phyloP scores from a whole-genome alignment of 2,113 vertebrate species.

The Sylvilagus bachmani region DNA sequence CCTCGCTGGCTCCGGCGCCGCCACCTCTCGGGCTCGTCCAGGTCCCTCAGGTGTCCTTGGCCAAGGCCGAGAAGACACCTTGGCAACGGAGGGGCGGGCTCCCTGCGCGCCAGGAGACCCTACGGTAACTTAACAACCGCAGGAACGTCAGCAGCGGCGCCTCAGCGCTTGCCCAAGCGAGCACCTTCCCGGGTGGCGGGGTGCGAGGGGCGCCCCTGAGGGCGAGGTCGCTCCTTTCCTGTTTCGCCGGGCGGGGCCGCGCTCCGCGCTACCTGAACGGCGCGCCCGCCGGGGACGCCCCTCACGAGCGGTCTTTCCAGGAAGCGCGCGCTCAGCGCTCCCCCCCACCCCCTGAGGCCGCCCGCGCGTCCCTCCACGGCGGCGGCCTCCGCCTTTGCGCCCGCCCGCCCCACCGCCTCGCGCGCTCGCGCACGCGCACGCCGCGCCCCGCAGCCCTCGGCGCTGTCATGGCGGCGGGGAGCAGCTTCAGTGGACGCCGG shows the following conservation, averaged over 20 bases:
- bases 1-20: not conserved
- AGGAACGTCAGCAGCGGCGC: not conserved
- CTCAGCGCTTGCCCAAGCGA: not conserved
- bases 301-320: fast-evolving
- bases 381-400: slow-evolving; percentile 23
- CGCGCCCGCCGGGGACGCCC: not conserved
- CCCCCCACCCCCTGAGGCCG: no score
- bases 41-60: slow-evolving; percentile 69
- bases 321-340: not conserved
- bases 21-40: not conserved
- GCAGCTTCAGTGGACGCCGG: slow-evolving; percentile 74
- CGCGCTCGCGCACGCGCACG: slow-evolving; percentile 89
- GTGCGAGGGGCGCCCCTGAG: not conserved
- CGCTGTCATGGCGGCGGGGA: slow-evolving; percentile 96
- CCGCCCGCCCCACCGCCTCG: slow-evolving; percentile 67
- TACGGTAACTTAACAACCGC: not conserved
- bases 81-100: slow-evolving; percentile 23
- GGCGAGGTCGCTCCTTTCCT: not conserved
- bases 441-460: slow-evolving; percentile 80
- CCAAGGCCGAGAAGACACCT: slow-evolving; percentile 26
- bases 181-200: not conserved
- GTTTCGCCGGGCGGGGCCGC: no score
- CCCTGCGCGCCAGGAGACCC: not conserved
- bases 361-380: not conserved
- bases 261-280: not conserved